Conservation (phyloP, 37 sponge, comb jelly and placozoan genomes). For the Eunapius fragilis region DNA sequence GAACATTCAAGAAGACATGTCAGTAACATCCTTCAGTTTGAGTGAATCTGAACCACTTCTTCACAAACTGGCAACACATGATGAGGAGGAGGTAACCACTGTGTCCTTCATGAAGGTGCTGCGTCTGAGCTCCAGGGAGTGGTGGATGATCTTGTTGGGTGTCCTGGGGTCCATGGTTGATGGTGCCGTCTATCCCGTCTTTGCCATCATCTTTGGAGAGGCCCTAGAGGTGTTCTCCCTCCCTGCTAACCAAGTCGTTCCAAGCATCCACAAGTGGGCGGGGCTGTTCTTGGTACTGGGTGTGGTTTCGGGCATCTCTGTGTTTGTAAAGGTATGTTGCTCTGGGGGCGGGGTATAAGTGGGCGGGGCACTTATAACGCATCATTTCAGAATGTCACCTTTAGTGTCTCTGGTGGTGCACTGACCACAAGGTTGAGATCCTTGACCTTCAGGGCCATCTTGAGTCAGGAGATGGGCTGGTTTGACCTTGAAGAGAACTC, state of each 20-base stretch:
- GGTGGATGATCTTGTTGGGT: conserved; percentile 6
- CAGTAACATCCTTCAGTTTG: background rate
- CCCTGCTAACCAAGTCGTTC: conserved; percentile 6
- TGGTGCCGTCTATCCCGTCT: conserved; percentile 11
- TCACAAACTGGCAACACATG: background rate
- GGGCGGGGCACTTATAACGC: background rate
- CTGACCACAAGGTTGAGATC: conserved; percentile 74
- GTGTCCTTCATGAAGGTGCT: background rate
- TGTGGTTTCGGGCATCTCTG: conserved; percentile 31
- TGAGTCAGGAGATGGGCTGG: conserved; percentile 86
- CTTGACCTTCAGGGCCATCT: conserved; percentile 69
- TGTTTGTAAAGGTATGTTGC: conserved; percentile 54
- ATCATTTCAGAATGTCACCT: conserved; percentile 34
- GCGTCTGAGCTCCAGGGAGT: background rate
- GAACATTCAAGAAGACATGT: background rate
- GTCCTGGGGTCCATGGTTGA: background rate
- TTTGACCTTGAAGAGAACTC: conserved; percentile 78
- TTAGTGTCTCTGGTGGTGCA: conserved; percentile 69
- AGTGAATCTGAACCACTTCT: background rate
- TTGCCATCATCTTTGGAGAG: conserved; percentile 17
- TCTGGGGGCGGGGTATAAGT: background rate
- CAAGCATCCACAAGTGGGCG: conserved; percentile 25
- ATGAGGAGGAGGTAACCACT: background rate
- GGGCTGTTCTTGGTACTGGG: conserved; percentile 60
- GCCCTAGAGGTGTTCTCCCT: conserved; percentile 2